phyloP scores from a whole-genome alignment of 2,888 invertebrate species.

The Encarsia formosa region DNA sequence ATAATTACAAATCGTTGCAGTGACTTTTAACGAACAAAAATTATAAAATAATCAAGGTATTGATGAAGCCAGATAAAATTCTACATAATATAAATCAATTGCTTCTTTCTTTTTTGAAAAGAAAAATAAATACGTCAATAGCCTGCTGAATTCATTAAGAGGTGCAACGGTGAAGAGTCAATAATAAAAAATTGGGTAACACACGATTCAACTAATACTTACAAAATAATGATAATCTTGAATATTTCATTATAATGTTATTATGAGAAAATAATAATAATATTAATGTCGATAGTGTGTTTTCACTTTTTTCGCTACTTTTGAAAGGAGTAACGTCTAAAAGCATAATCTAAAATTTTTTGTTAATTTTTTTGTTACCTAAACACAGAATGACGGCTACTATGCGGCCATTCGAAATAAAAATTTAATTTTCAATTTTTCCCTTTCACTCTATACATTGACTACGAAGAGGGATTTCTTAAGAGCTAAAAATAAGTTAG shows the following conservation, averaged over 20 bases:
- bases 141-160: slow-evolving; percentile 10
- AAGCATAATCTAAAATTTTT: slow-evolving; percentile 22
- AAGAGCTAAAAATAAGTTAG: slow-evolving; percentile 44
- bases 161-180: slow-evolving; percentile 21
- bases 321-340: slow-evolving; percentile 13
- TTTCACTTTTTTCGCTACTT: background rate
- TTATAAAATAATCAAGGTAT: background rate
- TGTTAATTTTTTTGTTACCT: slow-evolving; percentile 10
- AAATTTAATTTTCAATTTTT: slow-evolving; percentile 28
- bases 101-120: slow-evolving; percentile 9
- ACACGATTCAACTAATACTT: slow-evolving; percentile 28
- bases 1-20: too few relatives aligned
- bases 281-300: slow-evolving; percentile 27
- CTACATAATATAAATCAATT: slow-evolving; percentile 13
- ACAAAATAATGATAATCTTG: slow-evolving; percentile 15
- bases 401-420: slow-evolving; percentile 6
- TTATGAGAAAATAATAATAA: slow-evolving; percentile 9
- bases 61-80: background rate
- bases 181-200: slow-evolving; percentile 24
- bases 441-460: slow-evolving; percentile 37
- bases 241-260: background rate
- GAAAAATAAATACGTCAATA: slow-evolving; percentile 8
- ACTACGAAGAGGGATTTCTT: slow-evolving; percentile 40
- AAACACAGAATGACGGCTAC: slow-evolving; percentile 17
- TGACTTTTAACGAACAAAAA: background rate